Evolutionary conservation across 2,113 vertebrate species (phyloP).

Genomic region (cat (Felis catus)): F.catus_Fca126_mat1.0 CM031420.1:151501501-151502000

Average conservation of each 20-base stretch:
- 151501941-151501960: not conserved
- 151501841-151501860: not conserved
- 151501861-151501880: not conserved
- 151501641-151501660: not conserved
- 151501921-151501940: not conserved
- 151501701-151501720: not conserved
- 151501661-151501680: not conserved
- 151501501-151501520: not conserved
- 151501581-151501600: not conserved
- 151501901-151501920: not conserved
- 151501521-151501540: not conserved
- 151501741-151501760: not conserved
- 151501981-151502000: not conserved
- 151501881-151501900: not conserved
- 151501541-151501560: not conserved
- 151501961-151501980: not conserved
- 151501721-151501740: not conserved
- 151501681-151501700: not conserved
- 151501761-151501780: not conserved
- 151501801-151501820: not conserved
- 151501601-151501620: not conserved
- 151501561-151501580: not conserved
- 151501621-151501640: not conserved
- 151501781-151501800: not conserved
- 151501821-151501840: not conserved